Conservation (phyloP, 2,797 vertebrate species). For the Dendrocincla tyrannina region DNA sequence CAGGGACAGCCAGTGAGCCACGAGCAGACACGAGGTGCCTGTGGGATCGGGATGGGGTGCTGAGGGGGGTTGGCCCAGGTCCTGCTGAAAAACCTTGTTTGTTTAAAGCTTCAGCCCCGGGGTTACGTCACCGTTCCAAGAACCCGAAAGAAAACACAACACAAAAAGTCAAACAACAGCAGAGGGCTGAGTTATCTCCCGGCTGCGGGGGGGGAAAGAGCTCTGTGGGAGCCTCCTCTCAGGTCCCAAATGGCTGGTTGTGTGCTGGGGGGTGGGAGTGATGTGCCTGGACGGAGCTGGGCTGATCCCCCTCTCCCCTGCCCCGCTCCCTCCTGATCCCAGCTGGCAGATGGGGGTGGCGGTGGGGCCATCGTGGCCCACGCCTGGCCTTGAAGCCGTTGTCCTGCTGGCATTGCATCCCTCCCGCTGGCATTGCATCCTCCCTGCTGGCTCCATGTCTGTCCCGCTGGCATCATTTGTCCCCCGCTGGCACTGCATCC, state of each 20-base stretch:
- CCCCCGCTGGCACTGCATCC: background rate
- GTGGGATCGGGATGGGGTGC: background rate
- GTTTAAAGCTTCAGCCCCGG: background rate
- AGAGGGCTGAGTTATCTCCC: background rate
- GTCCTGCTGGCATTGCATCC: background rate
- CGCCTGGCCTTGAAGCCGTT: background rate
- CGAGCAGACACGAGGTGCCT: background rate
- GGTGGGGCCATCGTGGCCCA: accelerated
- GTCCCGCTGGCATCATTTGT: background rate
- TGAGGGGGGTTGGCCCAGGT: background rate
- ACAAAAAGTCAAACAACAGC: background rate
- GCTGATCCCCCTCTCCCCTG: accelerated
- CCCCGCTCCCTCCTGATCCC: accelerated
- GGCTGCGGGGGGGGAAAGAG: background rate
- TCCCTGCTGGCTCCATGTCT: background rate
- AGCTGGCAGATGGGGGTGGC: background rate
- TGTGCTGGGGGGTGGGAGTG: background rate
- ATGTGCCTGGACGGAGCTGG: accelerated
- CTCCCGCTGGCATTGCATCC: background rate
- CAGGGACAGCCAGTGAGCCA: accelerated
- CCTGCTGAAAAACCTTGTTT: slow-evolving; percentile 29
- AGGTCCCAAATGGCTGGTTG: background rate
- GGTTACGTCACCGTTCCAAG: slow-evolving; percentile 52
- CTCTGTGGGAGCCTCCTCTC: background rate
- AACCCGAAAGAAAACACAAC: slow-evolving; percentile 7